Percentiles rank a stretch among this genome's conserved stretches.
phyloP scores from a whole-genome alignment of 2,888 invertebrate species.

The Ypsolopha scabrella region DNA sequence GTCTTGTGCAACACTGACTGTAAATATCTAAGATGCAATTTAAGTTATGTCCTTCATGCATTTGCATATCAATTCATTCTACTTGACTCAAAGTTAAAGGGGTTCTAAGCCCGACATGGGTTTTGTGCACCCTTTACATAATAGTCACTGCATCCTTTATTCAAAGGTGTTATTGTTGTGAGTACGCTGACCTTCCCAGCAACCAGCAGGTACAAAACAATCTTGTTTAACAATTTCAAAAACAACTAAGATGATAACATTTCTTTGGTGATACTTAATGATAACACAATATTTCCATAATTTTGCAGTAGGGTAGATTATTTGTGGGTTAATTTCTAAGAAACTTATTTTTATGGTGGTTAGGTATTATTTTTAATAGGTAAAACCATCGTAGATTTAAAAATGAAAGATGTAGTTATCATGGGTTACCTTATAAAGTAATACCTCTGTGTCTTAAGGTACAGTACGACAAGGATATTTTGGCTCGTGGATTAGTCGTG shows the following conservation, averaged over 20 bases:
- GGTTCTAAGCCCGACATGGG: slow-evolving; percentile 13
- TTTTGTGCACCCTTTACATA: slow-evolving; percentile 8
- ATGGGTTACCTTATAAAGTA: no score
- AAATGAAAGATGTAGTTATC: no score
- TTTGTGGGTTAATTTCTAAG: neutral
- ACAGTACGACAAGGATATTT: no score
- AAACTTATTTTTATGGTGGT: no score
- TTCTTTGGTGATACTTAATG: no score
- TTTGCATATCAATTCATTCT: slow-evolving; percentile 43
- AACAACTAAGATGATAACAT: neutral
- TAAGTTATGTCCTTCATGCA: slow-evolving; percentile 23
- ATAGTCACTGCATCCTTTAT: slow-evolving; percentile 5
- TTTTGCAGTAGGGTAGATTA: no score
- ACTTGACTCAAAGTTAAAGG: slow-evolving; percentile 29
- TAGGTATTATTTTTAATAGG: no score
- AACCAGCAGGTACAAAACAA: neutral
- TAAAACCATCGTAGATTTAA: no score
- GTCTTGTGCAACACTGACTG: slow-evolving; percentile 41
- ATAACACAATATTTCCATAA: no score
- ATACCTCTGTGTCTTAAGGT: no score
- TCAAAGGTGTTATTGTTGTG: slow-evolving; percentile 6
- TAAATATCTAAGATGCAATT: slow-evolving; percentile 21
- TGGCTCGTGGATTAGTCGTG: no score
- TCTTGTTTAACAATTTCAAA: neutral
- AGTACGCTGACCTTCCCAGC: neutral